A percentile compares a stretch with the other conserved stretches of the same genome.
Evolutionary conservation across 1,140 invertebrate species (phyloP).

Genomic region (Tenebrio molitor): DNA sequence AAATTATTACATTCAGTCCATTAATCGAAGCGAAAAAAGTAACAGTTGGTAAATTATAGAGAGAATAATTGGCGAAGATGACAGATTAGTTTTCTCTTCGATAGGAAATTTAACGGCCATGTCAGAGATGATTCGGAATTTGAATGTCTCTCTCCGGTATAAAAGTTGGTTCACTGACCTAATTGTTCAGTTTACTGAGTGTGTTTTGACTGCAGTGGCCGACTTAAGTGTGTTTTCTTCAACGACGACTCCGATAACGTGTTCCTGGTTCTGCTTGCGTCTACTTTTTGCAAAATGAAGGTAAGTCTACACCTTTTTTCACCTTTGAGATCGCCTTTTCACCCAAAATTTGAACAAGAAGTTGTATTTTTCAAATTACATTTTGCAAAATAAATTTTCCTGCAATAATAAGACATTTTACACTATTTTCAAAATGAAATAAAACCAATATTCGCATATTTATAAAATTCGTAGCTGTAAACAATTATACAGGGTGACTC

Average conservation of each 20-base stretch:
- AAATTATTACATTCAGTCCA: not conserved
- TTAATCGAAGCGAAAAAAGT: slow-evolving; percentile 13
- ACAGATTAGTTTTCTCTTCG: slow-evolving; percentile 19
- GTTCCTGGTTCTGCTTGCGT: not conserved
- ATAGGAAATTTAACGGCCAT: slow-evolving; percentile 14
- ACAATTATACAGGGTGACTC: no score
- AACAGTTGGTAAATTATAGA: slow-evolving; percentile 9
- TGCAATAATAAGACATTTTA: no score
- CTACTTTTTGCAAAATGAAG: slow-evolving; percentile 11
- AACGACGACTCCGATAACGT: not conserved
- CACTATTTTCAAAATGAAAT: no score
- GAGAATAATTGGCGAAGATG: slow-evolving; percentile 2
- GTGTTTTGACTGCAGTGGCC: slow-evolving; percentile 31
- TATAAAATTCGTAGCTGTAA: no score
- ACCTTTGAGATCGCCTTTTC: no score
- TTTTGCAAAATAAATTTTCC: no score
- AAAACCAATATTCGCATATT: no score
- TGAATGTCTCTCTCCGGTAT: slow-evolving; percentile 47
- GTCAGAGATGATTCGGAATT: slow-evolving; percentile 30
- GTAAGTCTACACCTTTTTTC: not conserved
- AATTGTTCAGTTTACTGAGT: slow-evolving; percentile 59
- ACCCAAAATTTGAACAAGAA: no score
- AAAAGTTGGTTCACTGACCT: slow-evolving; percentile 59
- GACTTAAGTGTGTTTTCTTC: slow-evolving; percentile 27
- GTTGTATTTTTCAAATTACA: no score